A percentile compares a stretch with the other conserved stretches of the same genome.
Conservation (phyloP, 2,797 vertebrate genomes). For the Lemur catta region DNA sequence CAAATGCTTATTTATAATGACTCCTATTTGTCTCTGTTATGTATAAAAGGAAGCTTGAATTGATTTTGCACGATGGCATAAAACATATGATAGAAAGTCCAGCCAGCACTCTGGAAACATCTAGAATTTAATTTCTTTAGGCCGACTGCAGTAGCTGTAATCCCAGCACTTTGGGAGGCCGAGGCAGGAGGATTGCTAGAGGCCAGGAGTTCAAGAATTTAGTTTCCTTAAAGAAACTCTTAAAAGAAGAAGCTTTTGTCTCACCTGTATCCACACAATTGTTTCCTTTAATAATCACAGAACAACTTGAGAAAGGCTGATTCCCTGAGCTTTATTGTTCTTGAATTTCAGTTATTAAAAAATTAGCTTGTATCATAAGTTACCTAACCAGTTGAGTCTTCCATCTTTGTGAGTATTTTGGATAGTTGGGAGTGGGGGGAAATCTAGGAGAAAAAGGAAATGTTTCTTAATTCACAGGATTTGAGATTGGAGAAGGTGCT, state of each 20-base stretch:
- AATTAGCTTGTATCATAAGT: background rate
- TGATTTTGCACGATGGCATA: background rate
- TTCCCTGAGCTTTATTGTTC: background rate
- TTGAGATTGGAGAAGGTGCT: background rate
- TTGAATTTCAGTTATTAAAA: background rate
- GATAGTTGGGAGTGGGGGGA: background rate
- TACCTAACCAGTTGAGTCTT: background rate
- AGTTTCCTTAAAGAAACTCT: background rate
- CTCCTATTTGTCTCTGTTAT: background rate
- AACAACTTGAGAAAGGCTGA: background rate
- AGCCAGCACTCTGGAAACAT: background rate
- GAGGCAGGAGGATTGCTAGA: background rate
- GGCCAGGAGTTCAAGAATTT: background rate
- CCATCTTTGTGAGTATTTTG: background rate
- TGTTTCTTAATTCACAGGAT: background rate
- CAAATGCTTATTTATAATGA: slow-evolving; percentile 23
- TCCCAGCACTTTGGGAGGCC: background rate
- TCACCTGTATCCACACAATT: background rate
- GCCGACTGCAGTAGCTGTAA: background rate
- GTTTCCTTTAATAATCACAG: background rate
- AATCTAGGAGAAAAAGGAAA: background rate
- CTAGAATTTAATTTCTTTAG: background rate
- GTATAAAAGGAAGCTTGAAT: background rate
- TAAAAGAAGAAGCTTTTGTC: background rate
- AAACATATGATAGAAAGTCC: background rate